A percentile compares a stretch with the other conserved stretches of the same genome.
phyloP scores from a whole-genome alignment of 2,888 invertebrate genomes.

The Cynaeus angustus region DNA sequence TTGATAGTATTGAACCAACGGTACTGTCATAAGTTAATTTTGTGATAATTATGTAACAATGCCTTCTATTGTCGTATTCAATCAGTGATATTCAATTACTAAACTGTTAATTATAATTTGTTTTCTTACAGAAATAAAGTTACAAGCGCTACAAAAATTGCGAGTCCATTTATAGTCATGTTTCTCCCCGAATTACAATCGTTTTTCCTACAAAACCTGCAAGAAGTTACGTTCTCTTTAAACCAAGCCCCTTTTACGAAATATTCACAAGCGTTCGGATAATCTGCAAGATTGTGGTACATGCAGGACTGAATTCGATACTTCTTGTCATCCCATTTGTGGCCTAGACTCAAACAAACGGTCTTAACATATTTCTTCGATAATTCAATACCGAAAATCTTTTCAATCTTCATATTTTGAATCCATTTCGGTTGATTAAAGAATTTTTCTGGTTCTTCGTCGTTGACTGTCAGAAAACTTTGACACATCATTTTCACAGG shows the following conservation, averaged over 20 bases:
- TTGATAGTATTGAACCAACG: slow-evolving; percentile 60
- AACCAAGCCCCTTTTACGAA: background rate
- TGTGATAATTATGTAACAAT: no score
- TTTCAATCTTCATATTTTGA: background rate
- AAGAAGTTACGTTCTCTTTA: background rate
- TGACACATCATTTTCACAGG: background rate
- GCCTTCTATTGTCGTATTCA: no score
- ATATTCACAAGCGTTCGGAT: background rate
- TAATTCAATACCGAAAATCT: background rate
- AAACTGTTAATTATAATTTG: no score
- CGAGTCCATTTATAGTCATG: no score
- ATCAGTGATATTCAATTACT: no score
- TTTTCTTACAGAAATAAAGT: no score
- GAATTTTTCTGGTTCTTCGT: background rate
- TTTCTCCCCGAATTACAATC: background rate
- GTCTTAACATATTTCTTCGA: background rate
- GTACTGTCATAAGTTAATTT: no score
- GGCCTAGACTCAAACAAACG: background rate
- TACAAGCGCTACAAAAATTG: no score
- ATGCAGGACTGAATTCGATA: background rate
- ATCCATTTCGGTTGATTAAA: background rate
- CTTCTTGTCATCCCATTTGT: background rate
- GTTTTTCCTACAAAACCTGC: background rate
- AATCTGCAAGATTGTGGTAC: background rate
- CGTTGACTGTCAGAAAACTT: background rate